phyloP scores from a whole-genome alignment of 2,797 vertebrate species.

The Perodicticus potto region DNA sequence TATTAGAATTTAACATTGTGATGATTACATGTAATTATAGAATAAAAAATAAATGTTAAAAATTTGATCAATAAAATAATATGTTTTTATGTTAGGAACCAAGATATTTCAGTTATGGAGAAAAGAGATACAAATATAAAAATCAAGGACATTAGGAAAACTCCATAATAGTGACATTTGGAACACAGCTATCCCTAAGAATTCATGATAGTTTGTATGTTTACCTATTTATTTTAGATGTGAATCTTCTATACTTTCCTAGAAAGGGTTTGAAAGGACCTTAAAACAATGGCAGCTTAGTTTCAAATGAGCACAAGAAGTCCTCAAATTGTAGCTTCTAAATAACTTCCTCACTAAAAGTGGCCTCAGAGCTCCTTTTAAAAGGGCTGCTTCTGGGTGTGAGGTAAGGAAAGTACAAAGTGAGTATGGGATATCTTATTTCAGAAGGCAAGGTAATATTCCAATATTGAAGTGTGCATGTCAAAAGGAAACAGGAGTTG shows the following conservation, averaged over 20 bases:
- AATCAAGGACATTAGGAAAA: neutral
- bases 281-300: neutral
- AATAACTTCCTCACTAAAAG: neutral
- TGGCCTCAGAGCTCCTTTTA: neutral
- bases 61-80: neutral
- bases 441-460: neutral
- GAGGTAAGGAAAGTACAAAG: neutral
- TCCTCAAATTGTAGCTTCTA: neutral
- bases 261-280: neutral
- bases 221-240: neutral
- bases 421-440: neutral
- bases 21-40: neutral
- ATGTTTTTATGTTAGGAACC: neutral
- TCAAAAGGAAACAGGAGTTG: neutral
- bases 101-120: neutral
- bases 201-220: neutral
- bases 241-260: neutral
- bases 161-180: neutral
- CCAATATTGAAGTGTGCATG: neutral
- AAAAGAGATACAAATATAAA: neutral
- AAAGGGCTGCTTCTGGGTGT: neutral
- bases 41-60: conserved; percentile 4
- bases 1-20: neutral
- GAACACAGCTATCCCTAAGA: neutral
- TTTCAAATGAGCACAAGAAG: neutral